Evolutionary conservation across 2,797 vertebrate species (phyloP).

Genomic region (Austrolebias charrua): DNA sequence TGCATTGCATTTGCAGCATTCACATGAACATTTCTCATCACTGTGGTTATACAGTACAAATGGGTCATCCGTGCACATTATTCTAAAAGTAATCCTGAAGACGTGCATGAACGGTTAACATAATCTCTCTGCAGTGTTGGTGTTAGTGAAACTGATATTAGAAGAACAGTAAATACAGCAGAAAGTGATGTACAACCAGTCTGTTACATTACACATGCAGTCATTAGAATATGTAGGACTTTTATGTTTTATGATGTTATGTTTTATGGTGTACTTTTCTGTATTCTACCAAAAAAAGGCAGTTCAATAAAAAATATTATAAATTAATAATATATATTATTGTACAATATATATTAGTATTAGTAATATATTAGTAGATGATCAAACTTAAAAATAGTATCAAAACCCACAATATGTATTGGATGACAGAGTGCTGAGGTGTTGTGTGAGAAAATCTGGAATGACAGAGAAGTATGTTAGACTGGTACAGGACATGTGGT

Average conservation of each 20-base stretch:
- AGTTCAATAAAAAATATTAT: too few relatives aligned
- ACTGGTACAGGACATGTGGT: too few relatives aligned
- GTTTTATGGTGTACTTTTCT: not conserved
- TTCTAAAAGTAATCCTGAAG: slow-evolving; percentile 28
- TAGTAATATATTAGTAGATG: too few relatives aligned
- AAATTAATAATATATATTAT: too few relatives aligned
- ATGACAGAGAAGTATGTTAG: too few relatives aligned
- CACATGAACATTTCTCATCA: slow-evolving; percentile 15
- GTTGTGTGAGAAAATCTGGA: too few relatives aligned
- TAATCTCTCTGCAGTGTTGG: slow-evolving; percentile 23
- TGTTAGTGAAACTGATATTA: slow-evolving; percentile 26
- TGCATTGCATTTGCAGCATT: slow-evolving; percentile 2
- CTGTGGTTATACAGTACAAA: slow-evolving; percentile 19
- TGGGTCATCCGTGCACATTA: slow-evolving; percentile 13
- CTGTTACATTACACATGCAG: not conserved
- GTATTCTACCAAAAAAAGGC: not conserved
- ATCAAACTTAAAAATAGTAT: too few relatives aligned
- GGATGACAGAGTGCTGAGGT: too few relatives aligned
- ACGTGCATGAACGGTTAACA: slow-evolving; percentile 15
- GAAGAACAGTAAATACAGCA: slow-evolving; percentile 22
- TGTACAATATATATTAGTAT: too few relatives aligned
- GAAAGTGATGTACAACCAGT: not conserved
- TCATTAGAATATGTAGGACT: not conserved
- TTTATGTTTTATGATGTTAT: too few relatives aligned
- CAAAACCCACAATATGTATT: not conserved